Base-by-base conservation (phyloP, 2,888 invertebrate species). In the Aphelenchoides bicaudatus region DNA sequence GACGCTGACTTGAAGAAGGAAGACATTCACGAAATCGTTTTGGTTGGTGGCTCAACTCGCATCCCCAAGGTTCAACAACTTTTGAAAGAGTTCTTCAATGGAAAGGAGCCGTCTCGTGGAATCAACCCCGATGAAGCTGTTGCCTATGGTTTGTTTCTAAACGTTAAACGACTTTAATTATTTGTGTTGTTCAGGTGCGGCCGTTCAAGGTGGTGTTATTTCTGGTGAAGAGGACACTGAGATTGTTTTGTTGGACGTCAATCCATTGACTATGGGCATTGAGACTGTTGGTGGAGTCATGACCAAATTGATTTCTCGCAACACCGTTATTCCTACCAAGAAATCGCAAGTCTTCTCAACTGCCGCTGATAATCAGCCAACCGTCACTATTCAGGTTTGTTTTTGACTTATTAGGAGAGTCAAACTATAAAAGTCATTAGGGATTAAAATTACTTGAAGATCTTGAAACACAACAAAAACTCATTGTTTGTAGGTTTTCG, bases 241-340 rank as follows among this genome's bases (percentile, higher is more conserved):
- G 46, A 68, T 64, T 10, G 65, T 67, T 1, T 85, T 98, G 61
- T 86, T 98, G 66, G 96, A 99, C 81, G 98, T 98, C 55, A 96
- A 94, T 82, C 98, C 98, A 70, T 85, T 99, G 67, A 96, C 98
- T 67, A 87, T 98, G 87, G 98, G 98, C 82, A 98, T 99, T 79
- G 98, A 99, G 83, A 99, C 98, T 39, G 94, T 96, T 49, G 96
- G 98, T 66, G 98, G 98, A 70, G 96, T 98, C 29, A 98, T 99
- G 96, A 96, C 96, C 72, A 96, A 94, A 81, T 85, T 98, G 56
- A 98, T 98, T 80, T 89, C 91, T 55, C 82, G 96, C 74, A 98
- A 98, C 85, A 96, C 96, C 27, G 93, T 94, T 66, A 96, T 99
- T 78, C 98, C 98, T 29, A 96, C 96, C 54, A 96, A 96, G 85